Evolutionary conservation across 2,113 vertebrate species (phyloP), one percentile per base, ranked within the genome.

Genomic region (human): DNA sequence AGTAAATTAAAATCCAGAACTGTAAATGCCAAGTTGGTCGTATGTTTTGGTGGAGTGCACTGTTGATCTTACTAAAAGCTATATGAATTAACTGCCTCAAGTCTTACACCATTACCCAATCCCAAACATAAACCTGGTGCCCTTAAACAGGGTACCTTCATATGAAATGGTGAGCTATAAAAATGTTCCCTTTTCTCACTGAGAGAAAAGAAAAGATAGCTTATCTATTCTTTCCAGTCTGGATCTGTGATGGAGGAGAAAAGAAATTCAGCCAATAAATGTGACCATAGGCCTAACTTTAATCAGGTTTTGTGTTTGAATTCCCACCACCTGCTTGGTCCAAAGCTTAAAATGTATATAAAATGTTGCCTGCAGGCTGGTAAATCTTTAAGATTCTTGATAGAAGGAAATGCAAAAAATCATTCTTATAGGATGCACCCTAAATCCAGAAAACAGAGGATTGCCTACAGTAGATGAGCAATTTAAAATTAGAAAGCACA

Each of bases 401-500:
- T 50, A 81, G 61, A 93, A 87, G 25, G 90, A 90, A 90, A 45
- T 45, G 59, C 7, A 89, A 94, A 94, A 94, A 84, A 59, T 94
- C 43, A 43, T 89, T 91, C n/a, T 87, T 90, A 84, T 88, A 86
- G 3, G 45, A 84, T 70, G 40, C 8, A 43, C 8, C 45, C 43
- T 81, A 96, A 90, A 78, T 83, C 75, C 59, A 52, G 70, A 25
- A 40, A 84, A 88, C 1, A 70, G 27, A 86, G n/a, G 48, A 68
- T 5, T 52, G 35, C 43, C 89, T 90, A 73, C 76, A 61, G 73
- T 96, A 80, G n/a, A 94, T 22, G 43, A 80, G 8, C 55, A 75
- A n/a, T 75, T n/a, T 50, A 88, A 97, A 93, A 93, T 90, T 82
- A 90, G 76, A 94, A 96, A 87, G n/a, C 25, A 90, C 18, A 38